A percentile compares a stretch with the other conserved stretches of the same genome.
Conservation (phyloP, 2,797 vertebrate genomes). For the Sphaeramia orbicularis region DNA sequence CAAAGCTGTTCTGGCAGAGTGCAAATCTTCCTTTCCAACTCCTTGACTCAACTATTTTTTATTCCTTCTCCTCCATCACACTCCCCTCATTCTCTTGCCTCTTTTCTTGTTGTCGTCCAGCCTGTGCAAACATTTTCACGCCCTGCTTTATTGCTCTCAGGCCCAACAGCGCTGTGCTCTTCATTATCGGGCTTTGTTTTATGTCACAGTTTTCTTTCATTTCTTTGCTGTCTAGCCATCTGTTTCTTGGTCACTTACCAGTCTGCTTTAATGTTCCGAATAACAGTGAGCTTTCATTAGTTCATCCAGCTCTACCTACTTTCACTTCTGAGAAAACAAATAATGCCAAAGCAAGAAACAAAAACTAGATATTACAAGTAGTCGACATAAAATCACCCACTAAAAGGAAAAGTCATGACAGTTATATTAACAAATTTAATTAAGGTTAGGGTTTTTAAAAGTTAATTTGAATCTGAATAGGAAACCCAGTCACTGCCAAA, state of each 20-base stretch:
- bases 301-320: too few species aligned
- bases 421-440: too few species aligned
- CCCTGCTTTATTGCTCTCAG: conserved; percentile 50
- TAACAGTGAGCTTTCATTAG: too few species aligned
- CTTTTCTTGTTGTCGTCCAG: conserved; percentile 29
- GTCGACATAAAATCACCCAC: too few species aligned
- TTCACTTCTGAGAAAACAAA: too few species aligned
- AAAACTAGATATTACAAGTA: too few species aligned
- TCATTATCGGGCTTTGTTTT: conserved; percentile 9
- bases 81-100: conserved; percentile 40
- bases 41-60: conserved; percentile 63
- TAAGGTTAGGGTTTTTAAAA: too few species aligned
- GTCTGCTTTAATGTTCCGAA: too few species aligned
- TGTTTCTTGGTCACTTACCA: conserved; percentile 12
- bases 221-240: conserved; percentile 22
- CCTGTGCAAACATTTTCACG: conserved; percentile 25
- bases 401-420: too few species aligned
- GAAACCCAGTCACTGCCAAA: too few species aligned
- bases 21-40: conserved; percentile 74
- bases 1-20: conserved; percentile 75
- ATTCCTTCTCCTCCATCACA: conserved; percentile 42
- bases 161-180: conserved; percentile 9
- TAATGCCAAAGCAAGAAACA: too few species aligned
- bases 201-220: conserved; percentile 33
- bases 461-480: too few species aligned